phyloP scores from a whole-genome alignment of 2,888 invertebrate genomes.

The Dicyrtomina minuta region DNA sequence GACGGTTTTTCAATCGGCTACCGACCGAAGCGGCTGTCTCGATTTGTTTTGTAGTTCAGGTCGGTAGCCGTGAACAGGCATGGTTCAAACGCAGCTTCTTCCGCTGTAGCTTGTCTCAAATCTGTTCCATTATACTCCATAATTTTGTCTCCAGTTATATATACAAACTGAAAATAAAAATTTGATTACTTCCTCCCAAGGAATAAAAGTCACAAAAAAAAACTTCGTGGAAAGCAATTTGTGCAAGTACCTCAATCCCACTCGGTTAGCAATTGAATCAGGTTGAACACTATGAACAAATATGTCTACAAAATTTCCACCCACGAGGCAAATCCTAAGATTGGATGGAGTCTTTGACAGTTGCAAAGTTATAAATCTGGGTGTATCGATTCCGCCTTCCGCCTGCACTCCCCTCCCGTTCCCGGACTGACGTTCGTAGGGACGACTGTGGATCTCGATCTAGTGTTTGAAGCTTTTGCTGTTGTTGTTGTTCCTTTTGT shows the following conservation, averaged over 20 bases:
- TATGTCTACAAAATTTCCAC: slow-evolving; percentile 59
- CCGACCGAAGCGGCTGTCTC: too few species aligned
- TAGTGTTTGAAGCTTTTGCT: too few species aligned
- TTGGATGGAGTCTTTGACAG: slow-evolving; percentile 81
- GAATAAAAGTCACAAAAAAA: not conserved
- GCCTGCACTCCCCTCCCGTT: slow-evolving; percentile 15
- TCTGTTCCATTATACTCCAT: slow-evolving; percentile 89
- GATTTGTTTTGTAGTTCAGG: too few species aligned
- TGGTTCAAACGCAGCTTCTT: slow-evolving; percentile 82
- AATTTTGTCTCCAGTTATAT: slow-evolving; percentile 82
- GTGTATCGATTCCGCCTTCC: slow-evolving; percentile 43
- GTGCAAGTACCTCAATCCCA: slow-evolving; percentile 63
- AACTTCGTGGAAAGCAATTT: not conserved
- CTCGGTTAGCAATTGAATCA: slow-evolving; percentile 83
- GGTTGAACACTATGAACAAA: too few species aligned
- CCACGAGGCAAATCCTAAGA: slow-evolving; percentile 86
- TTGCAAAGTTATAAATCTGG: slow-evolving; percentile 49
- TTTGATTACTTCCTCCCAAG: not conserved
- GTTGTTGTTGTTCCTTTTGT: slow-evolving; percentile 19
- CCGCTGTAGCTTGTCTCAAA: slow-evolving; percentile 18
- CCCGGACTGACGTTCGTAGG: too few species aligned
- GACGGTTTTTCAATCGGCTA: slow-evolving; percentile 86
- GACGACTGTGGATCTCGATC: too few species aligned
- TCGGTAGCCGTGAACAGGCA: too few species aligned
- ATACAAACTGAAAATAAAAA: not conserved